These are phyloP conservation scores for Drosophila tristis DNA, from an alignment of 1,140 invertebrate species.

Conservation along the genomic window DNA sequence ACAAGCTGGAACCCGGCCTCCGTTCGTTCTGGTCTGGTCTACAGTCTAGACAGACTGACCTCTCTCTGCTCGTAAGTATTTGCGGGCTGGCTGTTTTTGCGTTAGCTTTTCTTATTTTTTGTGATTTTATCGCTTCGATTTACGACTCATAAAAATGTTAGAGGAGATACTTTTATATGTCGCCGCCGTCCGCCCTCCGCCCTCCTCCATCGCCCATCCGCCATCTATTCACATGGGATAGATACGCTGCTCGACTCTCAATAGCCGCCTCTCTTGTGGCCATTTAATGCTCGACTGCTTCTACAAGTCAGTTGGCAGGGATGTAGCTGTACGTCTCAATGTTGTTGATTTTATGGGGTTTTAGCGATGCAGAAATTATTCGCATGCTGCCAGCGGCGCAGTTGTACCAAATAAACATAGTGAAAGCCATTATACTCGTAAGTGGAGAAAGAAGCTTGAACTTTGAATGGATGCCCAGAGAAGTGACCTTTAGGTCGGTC, in stretches of 20 bases:
- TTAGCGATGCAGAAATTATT: constrained; percentile 79
- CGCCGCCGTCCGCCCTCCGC: constrained; percentile 27
- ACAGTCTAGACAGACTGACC: constrained; percentile 32
- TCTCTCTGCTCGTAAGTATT: constrained; percentile 9
- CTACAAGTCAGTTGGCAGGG: constrained; percentile 55
- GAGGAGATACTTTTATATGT: constrained; percentile 66
- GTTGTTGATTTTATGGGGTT: constrained; percentile 72
- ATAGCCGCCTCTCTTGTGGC: constrained; percentile 42
- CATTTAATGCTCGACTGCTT: constrained; percentile 70
- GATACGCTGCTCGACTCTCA: background rate
- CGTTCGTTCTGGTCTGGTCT: constrained; percentile 9
- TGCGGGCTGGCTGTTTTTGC: constrained; percentile 57
- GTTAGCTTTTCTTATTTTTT: constrained; percentile 43
- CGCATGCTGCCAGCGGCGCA: constrained; percentile 34
- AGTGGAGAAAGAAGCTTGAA: constrained; percentile 28
- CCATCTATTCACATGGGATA: constrained; percentile 1
- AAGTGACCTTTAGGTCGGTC: constrained; percentile 13
- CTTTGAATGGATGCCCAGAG: constrained; percentile 29
- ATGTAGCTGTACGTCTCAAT: constrained; percentile 30
- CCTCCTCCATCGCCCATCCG: no score
- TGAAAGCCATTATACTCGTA: constrained; percentile 29
- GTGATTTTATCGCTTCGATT: constrained; percentile 82
- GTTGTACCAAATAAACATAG: constrained; percentile 63
- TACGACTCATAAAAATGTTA: constrained; percentile 81
- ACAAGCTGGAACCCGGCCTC: constrained; percentile 18